Percentiles rank a stretch among this genome's conserved stretches.
phyloP scores from a whole-genome alignment of 2,797 vertebrate genomes.

The Eurystomus glaucurus region DNA sequence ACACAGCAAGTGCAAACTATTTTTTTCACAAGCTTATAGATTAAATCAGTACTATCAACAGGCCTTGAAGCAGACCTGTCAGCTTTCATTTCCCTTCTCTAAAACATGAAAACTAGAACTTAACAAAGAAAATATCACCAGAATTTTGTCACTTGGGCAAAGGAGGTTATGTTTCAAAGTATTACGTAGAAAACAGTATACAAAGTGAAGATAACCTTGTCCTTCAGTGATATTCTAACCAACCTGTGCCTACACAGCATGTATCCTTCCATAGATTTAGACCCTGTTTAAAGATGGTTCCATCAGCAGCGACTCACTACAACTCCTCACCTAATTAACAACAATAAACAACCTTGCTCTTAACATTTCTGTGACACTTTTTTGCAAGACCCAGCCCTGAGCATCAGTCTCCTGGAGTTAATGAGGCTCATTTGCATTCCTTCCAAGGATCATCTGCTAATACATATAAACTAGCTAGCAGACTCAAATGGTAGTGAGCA shows the following conservation, averaged over 20 bases:
- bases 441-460: slow-evolving; percentile 16
- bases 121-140: not conserved
- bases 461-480: not conserved
- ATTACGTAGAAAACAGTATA: not conserved
- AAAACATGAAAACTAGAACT: not conserved
- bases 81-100: not conserved
- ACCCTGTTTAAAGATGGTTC: not conserved
- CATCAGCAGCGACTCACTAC: not conserved
- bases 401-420: slow-evolving; percentile 24
- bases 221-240: not conserved
- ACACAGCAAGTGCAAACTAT: not conserved
- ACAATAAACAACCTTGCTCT: slow-evolving; percentile 11
- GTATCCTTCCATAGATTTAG: not conserved
- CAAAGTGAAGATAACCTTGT: not conserved
- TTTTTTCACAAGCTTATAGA: not conserved
- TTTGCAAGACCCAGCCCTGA: not conserved
- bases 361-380: slow-evolving; percentile 6
- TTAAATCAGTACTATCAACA: not conserved
- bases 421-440: slow-evolving; percentile 44
- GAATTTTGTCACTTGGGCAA: not conserved
- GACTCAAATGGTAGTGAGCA: not conserved
- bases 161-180: not conserved
- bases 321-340: slow-evolving; percentile 42
- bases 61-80: not conserved
- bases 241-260: not conserved